These are phyloP conservation scores for Corythornis cristatus DNA, from an alignment of 2,113 vertebrate species.

Conservation along the genomic window DNA sequence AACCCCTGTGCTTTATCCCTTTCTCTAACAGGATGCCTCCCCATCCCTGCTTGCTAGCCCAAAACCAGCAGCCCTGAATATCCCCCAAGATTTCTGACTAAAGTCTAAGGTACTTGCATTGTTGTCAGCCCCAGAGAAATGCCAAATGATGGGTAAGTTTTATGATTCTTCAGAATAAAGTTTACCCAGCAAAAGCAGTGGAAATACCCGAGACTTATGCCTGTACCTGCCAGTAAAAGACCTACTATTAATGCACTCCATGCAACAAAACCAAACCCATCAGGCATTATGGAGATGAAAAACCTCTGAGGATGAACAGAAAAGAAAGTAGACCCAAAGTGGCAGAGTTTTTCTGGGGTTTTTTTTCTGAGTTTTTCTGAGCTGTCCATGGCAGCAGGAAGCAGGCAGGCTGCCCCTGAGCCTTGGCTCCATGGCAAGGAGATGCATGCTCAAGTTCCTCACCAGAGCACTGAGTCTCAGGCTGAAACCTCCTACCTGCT, in stretches of 20 bases:
- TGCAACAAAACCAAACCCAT: not conserved
- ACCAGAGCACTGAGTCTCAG: rapidly evolving
- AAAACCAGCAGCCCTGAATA: not conserved
- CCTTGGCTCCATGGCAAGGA: rapidly evolving
- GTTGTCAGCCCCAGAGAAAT: not conserved
- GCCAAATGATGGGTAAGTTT: not conserved
- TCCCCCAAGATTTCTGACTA: not conserved
- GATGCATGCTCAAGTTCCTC: not conserved
- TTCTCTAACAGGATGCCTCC: not conserved
- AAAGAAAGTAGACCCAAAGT: not conserved
- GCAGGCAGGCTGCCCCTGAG: not conserved
- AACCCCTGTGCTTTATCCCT: not conserved
- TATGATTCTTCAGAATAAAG: not conserved
- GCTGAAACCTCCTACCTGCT: rapidly evolving
- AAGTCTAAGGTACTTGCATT: not conserved
- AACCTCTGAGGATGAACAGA: not conserved
- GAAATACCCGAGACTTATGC: not conserved
- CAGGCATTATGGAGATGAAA: not conserved
- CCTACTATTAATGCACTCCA: not conserved
- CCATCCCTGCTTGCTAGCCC: not conserved
- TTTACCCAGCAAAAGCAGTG: not conserved
- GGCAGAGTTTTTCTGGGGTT: not conserved
- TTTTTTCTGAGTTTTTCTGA: too few relatives aligned
- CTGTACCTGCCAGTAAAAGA: not conserved
- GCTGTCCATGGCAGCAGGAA: not conserved